Evolutionary conservation across 2,797 vertebrate genomes (phyloP).

Genomic region (Monodelphis domestica): DNA sequence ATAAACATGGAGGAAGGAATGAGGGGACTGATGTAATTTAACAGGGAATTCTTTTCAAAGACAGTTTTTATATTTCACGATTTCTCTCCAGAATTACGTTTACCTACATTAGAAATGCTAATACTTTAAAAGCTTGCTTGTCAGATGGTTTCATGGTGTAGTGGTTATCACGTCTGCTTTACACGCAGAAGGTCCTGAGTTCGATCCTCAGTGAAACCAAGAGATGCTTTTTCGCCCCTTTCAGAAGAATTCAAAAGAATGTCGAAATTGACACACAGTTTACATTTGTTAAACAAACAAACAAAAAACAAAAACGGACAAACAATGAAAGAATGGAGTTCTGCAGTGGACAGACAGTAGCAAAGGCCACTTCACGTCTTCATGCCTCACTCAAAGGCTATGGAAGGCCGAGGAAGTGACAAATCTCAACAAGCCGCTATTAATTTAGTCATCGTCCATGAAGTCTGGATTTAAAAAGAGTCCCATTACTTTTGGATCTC

Average conservation of each 20-base stretch:
- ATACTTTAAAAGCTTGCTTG: rapidly evolving
- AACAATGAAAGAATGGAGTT: neutral
- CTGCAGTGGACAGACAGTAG: neutral
- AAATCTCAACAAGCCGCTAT: neutral
- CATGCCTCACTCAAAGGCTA: neutral
- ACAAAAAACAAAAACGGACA: too few species aligned
- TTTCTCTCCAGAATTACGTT: neutral
- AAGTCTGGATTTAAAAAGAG: neutral
- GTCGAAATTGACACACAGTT: neutral
- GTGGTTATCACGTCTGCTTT: constrained; percentile 89
- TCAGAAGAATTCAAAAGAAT: neutral
- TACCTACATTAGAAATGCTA: neutral
- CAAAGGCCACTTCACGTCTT: neutral
- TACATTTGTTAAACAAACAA: too few species aligned
- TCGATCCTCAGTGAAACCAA: constrained; percentile 88
- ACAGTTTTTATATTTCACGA: neutral
- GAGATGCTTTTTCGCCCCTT: rapidly evolving
- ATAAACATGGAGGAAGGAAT: neutral
- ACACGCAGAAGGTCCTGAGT: constrained; percentile 89
- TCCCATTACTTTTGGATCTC: neutral
- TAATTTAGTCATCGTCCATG: neutral
- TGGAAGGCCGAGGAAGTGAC: neutral
- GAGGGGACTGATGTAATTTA: neutral
- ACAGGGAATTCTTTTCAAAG: neutral
- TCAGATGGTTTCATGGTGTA: constrained; percentile 85